Conservation (phyloP, 1,140 invertebrate species). For the Bombus pyrosoma region DNA sequence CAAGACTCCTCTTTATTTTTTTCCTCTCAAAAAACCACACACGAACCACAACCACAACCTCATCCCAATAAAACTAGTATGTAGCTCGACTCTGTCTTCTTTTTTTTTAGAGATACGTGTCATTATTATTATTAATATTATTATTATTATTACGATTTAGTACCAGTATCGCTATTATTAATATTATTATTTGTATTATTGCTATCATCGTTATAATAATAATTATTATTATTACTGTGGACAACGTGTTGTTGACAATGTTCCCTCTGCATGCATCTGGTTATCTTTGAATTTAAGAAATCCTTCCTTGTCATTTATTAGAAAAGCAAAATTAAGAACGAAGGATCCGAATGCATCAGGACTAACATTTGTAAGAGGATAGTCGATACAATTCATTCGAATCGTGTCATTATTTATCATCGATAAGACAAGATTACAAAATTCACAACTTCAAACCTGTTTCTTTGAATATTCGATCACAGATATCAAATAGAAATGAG, state of each 20-base stretch:
- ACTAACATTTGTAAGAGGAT: neutral
- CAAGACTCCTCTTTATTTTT: constrained; percentile 30
- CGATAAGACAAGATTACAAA: neutral
- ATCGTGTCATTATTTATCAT: neutral
- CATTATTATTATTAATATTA: constrained; percentile 77
- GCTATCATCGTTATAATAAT: constrained; percentile 80
- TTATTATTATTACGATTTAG: constrained; percentile 73
- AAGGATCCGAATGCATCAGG: neutral
- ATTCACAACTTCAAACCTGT: neutral
- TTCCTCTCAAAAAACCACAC: constrained; percentile 52
- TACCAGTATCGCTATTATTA: constrained; percentile 77
- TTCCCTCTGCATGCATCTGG: too few species aligned
- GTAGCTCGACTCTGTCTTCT: constrained; percentile 67
- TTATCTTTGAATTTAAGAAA: neutral
- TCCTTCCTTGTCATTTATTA: neutral
- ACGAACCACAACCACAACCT: constrained; percentile 61
- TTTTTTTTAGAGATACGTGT: constrained; percentile 71
- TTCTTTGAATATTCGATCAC: too few species aligned
- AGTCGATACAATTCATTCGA: neutral
- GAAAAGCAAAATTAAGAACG: neutral
- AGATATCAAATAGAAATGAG: neutral
- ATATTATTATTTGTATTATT: constrained; percentile 81
- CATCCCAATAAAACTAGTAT: constrained; percentile 68
- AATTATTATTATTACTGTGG: constrained; percentile 80
- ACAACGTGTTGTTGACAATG: neutral